Evolutionary conservation across 1,140 invertebrate genomes (phyloP).

Genomic region (Drosophila mauritiana): DNA sequence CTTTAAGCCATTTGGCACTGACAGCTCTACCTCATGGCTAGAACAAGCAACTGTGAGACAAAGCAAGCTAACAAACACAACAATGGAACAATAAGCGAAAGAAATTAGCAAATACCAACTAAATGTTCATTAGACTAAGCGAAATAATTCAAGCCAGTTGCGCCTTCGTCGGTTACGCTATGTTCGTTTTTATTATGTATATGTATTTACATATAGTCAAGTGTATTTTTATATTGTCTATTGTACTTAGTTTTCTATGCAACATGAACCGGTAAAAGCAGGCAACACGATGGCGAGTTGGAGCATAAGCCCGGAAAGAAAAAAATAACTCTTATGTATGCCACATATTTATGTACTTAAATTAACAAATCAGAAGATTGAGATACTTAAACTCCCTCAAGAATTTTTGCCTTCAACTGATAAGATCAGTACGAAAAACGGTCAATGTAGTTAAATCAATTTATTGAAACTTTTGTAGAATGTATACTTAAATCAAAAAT

Average conservation of each 20-base stretch:
- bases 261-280: constrained; percentile 27
- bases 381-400: constrained; percentile 50
- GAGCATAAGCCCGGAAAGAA: not conserved
- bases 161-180: constrained; percentile 38
- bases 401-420: constrained; percentile 70
- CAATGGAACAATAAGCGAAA: constrained; percentile 30
- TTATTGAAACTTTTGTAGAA: constrained; percentile 61
- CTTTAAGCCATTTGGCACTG: constrained; percentile 35
- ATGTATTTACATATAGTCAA: constrained; percentile 44
- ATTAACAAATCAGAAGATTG: constrained; percentile 27
- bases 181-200: constrained; percentile 55
- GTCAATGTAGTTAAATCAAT: constrained; percentile 63
- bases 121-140: constrained; percentile 72
- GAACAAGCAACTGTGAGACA: constrained; percentile 18
- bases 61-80: constrained; percentile 15
- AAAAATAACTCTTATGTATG: constrained; percentile 21
- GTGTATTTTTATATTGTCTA: constrained; percentile 51
- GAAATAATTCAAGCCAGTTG: constrained; percentile 40
- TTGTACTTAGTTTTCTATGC: constrained; percentile 47
- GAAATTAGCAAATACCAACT: constrained; percentile 61
- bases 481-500: constrained; percentile 60
- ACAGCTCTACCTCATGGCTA: constrained; percentile 58
- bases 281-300: not conserved
- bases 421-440: constrained; percentile 55
- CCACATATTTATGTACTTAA: constrained; percentile 61